Base-by-base conservation (phyloP, 2,797 vertebrate genomes). In the Leuciscus waleckii region DNA sequence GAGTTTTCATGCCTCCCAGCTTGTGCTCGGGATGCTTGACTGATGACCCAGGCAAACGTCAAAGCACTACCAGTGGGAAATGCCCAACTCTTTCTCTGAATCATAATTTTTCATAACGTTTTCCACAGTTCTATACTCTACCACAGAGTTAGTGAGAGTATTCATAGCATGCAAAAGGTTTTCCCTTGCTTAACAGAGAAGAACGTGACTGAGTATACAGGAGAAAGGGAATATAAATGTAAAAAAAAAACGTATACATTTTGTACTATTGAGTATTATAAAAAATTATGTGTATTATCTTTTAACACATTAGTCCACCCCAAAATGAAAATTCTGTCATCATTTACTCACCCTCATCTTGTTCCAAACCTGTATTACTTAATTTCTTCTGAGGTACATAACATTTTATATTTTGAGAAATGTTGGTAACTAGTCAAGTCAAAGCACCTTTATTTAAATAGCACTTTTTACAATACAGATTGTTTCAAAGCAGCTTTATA, bases 41-140 rank as follows among this genome's bases (percentile, higher is more conserved):
- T 89, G 84, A 46, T 51, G 85, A 90, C 78, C 85, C 78, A 80
- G 79, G 82, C 68, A 85, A 61, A 91, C 80, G 87, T 84, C 67
- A 87, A 82, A 69, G 68, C 68, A 68, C 83, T 74, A 86, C 74
- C 73, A 43, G 32, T 80, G 81, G 85, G 71, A 84, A 63, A 75
- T 74, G 84, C 81, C 86, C 81, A 63, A 74, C 56, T 75, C 81
- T 69, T 83, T 85, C 86, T 80, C 79, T 41, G 54, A 70, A 80
- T 81, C 81, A 73, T 87, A 80, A 76, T 80, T 65, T 75, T 85
- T 87, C 43, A 81, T 70, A 39, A 84, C 41, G 79, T 85, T 88
- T 82, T 73, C 16, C 74, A 76, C 83, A 81, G 79, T 29, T 81
- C 75, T 77, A 77, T 23, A 71, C 54, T 82, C 58, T 46, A 41